Conservation (phyloP, 30 jellyfish, hydroid and myxozoan species). For the Catostylus mosaicus region DNA sequence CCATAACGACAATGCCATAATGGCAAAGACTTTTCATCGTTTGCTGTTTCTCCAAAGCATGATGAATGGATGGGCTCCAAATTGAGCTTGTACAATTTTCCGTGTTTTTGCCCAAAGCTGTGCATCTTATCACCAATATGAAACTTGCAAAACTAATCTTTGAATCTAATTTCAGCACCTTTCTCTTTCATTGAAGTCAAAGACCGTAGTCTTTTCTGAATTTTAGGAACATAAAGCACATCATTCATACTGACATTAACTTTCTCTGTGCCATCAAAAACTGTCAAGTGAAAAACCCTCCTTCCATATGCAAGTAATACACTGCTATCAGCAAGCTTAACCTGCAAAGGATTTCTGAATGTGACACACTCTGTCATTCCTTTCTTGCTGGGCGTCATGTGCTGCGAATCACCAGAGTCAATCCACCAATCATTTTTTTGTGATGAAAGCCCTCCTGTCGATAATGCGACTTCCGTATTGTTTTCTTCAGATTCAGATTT, state of each 20-base stretch:
- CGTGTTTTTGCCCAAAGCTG: slow-evolving; percentile 46
- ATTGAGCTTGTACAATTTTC: slow-evolving; percentile 29
- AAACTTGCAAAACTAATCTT: slow-evolving; percentile 11
- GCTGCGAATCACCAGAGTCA: slow-evolving; percentile 62
- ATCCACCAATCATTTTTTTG: slow-evolving; percentile 43
- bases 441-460: not conserved
- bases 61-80: not conserved
- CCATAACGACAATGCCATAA: slow-evolving; percentile 61
- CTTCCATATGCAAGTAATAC: slow-evolving; percentile 45
- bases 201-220: slow-evolving; percentile 21
- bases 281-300: slow-evolving; percentile 14
- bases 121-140: slow-evolving; percentile 5
- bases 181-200: slow-evolving; percentile 52
- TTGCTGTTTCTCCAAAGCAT: slow-evolving; percentile 7
- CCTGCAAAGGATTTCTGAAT: slow-evolving; percentile 11
- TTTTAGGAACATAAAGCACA: slow-evolving; percentile 55
- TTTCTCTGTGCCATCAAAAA: slow-evolving; percentile 37
- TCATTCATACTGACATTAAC: slow-evolving; percentile 13
- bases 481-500: not conserved
- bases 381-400: slow-evolving; percentile 48
- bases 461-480: slow-evolving; percentile 7
- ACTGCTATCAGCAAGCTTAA: slow-evolving; percentile 59
- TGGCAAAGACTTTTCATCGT: not conserved
- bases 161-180: slow-evolving; percentile 20
- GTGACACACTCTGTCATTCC: not conserved